Base-by-base conservation (phyloP, 2,888 invertebrate species). In the Stramonita haemastoma region DNA sequence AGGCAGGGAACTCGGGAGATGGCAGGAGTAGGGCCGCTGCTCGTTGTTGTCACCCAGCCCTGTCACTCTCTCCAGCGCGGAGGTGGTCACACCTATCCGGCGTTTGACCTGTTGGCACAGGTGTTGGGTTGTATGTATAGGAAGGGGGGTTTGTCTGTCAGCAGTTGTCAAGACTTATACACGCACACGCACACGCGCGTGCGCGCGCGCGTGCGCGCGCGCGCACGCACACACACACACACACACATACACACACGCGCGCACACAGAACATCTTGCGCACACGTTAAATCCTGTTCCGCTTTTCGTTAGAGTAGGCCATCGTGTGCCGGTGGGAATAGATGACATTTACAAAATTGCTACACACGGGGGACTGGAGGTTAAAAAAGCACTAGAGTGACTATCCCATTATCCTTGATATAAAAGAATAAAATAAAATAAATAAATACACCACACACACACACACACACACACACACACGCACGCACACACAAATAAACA, bases 21-120 rank as follows among this genome's bases (percentile, higher is more conserved):
- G 89, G 19, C 93, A 93, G 17, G 77, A 13, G 32, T 89, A 89
- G n/a, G 86, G 57, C 32, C 91, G 93, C 8, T 90, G 90, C 19
- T 91, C 91, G 87, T 93, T 94, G 34, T 90, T 83, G 60, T 94
- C 94, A 0, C 95, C 95, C 29, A 91, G 87, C 8, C 95, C 95
- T 0, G 95, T 94, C 17, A 92, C 93, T 88, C 88, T 92, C 92
- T 89, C 92, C 36, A 95, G 90, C 0, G 94, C 94, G 2, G 90
- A 73, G 13, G 92, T 91, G 0, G 94, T 94, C 6, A 90, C 77
- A 11, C 87, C 90, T n/a, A 94, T 93, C 46, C 90, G 92, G 29
- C 90, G 91, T 88, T 93, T 92, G 29, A 94, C 94, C 89, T 89
- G 77, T 60, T 22, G 60, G 60, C 22, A 22, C 1, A 15, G 60